phyloP scores from a whole-genome alignment of 2,797 vertebrate species.

The Myoxocephalus aenaeus region DNA sequence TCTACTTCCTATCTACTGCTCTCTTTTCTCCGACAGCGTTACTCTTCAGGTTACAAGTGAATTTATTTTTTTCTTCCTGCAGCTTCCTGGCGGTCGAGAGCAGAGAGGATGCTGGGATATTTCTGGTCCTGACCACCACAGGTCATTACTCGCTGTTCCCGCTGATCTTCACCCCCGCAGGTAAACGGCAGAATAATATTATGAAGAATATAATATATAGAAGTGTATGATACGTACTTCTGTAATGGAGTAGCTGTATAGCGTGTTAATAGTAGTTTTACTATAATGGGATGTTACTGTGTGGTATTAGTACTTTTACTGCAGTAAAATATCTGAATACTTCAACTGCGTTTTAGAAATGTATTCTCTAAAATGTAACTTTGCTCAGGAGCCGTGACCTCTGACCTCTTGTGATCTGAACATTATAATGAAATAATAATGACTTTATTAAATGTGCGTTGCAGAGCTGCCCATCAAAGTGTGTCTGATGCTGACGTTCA shows the following conservation, averaged over 20 bases:
- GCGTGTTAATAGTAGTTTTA: neutral
- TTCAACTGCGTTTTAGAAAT: neutral
- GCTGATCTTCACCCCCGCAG: constrained; percentile 91
- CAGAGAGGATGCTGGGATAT: constrained; percentile 91
- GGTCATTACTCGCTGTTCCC: constrained; percentile 96
- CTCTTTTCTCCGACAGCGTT: no score
- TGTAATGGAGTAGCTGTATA: neutral
- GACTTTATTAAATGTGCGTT: constrained; percentile 23
- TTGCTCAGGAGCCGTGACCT: neutral
- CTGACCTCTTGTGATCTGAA: neutral
- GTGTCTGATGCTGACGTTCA: constrained; percentile 92
- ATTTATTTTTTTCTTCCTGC: neutral
- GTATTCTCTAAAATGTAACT: neutral
- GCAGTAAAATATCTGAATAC: neutral
- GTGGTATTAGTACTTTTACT: neutral
- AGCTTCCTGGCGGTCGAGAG: constrained; percentile 93
- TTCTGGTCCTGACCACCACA: constrained; percentile 89
- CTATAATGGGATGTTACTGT: neutral
- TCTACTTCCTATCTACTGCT: no score
- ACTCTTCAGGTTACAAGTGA: no score
- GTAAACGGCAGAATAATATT: constrained; percentile 72
- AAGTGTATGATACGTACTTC: no score
- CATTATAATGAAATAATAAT: neutral
- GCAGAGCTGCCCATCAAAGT: constrained; percentile 95
- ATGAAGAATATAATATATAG: no score